Evolutionary conservation across 23 tunicate species (phyloP).

Genomic region (Ascidia mentula): DNA sequence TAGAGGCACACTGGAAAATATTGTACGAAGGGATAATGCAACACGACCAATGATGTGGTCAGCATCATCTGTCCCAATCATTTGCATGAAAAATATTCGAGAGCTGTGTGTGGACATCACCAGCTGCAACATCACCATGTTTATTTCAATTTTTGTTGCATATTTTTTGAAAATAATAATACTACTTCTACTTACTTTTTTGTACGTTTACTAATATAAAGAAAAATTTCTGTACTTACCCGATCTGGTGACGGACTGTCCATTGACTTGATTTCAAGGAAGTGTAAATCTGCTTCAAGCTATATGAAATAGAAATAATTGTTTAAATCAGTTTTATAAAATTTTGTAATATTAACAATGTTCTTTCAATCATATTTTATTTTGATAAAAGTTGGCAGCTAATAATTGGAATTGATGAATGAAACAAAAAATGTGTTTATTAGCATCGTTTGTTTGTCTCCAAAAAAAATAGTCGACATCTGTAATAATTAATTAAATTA

Average conservation of each 20-base stretch:
- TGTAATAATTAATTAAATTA: no score
- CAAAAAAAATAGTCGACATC: no score
- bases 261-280: constrained; percentile 67
- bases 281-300: constrained; percentile 81
- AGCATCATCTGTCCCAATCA: constrained; percentile 92
- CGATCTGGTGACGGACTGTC: constrained; percentile 68
- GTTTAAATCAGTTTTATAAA: no score
- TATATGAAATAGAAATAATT: constrained; percentile 26
- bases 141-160: background rate
- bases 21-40: constrained; percentile 65
- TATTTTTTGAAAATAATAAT: no score
- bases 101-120: constrained; percentile 50
- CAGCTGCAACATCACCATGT: constrained; percentile 43
- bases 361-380: no score
- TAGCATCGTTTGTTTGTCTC: no score
- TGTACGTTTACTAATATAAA: background rate
- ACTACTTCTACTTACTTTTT: background rate
- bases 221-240: constrained; percentile 23
- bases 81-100: constrained; percentile 65
- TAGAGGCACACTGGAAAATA: constrained; percentile 67
- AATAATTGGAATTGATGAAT: no score
- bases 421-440: no score
- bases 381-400: no score
- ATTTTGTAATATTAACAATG: no score
- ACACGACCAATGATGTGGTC: constrained; percentile 88